Conservation (phyloP, 1,140 invertebrate species). For the Cataglyphis hispanica region DNA sequence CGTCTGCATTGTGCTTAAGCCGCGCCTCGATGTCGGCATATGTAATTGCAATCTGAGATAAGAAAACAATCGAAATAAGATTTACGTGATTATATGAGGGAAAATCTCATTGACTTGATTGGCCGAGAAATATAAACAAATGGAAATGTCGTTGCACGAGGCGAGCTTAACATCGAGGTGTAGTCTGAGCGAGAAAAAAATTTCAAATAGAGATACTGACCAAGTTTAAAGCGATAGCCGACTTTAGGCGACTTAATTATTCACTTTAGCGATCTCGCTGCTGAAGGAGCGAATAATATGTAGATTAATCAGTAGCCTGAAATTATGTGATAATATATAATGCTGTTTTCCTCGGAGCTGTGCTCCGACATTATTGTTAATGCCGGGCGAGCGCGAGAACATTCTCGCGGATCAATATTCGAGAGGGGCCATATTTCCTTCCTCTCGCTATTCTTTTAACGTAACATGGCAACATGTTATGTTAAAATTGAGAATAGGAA, state of each 20-base stretch:
- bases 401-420: background rate
- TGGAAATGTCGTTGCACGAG: background rate
- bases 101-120: conserved; percentile 16
- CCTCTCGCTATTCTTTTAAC: conserved; percentile 23
- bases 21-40: background rate
- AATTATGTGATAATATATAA: conserved; percentile 84
- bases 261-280: conserved; percentile 57
- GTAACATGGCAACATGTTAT: background rate
- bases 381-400: conserved; percentile 45
- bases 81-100: background rate
- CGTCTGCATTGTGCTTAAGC: conserved; percentile 47
- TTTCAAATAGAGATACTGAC: conserved; percentile 68
- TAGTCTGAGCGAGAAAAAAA: conserved; percentile 1
- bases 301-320: conserved; percentile 80
- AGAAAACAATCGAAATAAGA: background rate
- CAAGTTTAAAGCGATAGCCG: conserved; percentile 69
- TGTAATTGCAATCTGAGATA: background rate
- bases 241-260: conserved; percentile 67
- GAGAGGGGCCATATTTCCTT: background rate
- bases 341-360: conserved; percentile 84
- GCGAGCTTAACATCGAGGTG: conserved; percentile 18
- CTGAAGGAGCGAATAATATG: conserved; percentile 41
- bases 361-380: conserved; percentile 83
- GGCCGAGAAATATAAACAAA: background rate
- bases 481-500: too few species aligned